phyloP scores from a whole-genome alignment of 1,140 invertebrate genomes.

The Plutomurus gul region DNA sequence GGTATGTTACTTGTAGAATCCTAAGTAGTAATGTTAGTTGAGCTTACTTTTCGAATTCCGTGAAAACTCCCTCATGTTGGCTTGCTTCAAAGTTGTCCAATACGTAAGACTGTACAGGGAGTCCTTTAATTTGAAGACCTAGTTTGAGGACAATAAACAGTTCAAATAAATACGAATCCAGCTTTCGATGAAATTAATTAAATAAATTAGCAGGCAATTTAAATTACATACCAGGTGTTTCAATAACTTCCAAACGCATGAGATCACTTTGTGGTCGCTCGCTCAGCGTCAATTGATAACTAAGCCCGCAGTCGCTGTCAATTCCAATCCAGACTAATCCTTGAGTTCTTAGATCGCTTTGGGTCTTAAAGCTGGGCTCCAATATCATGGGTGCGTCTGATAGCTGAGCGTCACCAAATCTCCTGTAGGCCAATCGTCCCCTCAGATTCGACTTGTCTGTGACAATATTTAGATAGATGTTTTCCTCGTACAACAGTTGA shows the following conservation, averaged over 20 bases:
- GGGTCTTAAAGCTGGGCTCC: conserved; percentile 26
- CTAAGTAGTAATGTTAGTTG: neutral
- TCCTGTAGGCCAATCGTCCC: conserved; percentile 46
- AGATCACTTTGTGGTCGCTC: conserved; percentile 51
- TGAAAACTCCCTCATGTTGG: conserved; percentile 50
- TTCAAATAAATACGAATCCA: too few species aligned
- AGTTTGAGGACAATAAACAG: too few species aligned
- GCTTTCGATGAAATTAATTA: too few species aligned
- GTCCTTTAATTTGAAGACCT: conserved; percentile 46
- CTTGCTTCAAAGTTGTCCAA: conserved; percentile 52
- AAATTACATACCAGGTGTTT: too few species aligned
- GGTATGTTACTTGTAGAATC: too few species aligned
- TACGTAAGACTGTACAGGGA: conserved; percentile 45
- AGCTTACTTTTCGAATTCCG: conserved; percentile 48
- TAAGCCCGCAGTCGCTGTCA: conserved; percentile 76
- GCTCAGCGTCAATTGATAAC: conserved; percentile 73
- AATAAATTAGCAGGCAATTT: too few species aligned
- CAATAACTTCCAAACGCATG: conserved; percentile 53
- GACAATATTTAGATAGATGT: conserved; percentile 71
- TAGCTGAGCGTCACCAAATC: conserved; percentile 50
- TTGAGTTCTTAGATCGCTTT: conserved; percentile 56
- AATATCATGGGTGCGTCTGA: conserved; percentile 48
- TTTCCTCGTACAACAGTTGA: conserved; percentile 78
- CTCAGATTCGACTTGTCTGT: conserved; percentile 48
- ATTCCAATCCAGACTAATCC: conserved; percentile 80